A percentile compares a stretch with the other conserved stretches of the same genome.
phyloP scores from a whole-genome alignment of 2,797 vertebrate species.

The Tapirus indicus region DNA sequence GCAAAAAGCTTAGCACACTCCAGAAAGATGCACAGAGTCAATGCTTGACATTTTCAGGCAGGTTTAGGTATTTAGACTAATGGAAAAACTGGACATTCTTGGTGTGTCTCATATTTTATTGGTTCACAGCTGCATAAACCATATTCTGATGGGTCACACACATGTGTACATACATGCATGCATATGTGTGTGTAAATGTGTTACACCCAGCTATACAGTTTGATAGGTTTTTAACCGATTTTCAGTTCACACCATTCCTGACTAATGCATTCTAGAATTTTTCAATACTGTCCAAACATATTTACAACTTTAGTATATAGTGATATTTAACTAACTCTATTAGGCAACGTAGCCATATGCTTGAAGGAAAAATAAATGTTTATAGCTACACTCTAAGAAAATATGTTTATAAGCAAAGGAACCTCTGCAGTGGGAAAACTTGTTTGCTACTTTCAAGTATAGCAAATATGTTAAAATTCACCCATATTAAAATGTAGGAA shows the following conservation, averaged over 20 bases:
- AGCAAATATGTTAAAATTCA: background rate
- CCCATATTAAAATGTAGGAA: background rate
- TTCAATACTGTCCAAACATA: background rate
- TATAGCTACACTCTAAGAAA: background rate
- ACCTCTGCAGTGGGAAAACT: background rate
- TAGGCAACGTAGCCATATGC: background rate
- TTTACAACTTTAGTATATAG: background rate
- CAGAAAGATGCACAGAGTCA: background rate
- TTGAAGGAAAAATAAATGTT: background rate
- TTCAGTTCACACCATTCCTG: background rate
- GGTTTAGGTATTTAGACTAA: background rate
- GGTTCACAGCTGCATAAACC: background rate
- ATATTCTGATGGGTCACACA: background rate
- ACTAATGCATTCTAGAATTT: background rate
- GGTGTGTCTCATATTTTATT: background rate
- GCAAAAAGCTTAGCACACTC: background rate
- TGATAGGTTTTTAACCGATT: background rate
- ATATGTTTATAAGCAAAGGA: background rate
- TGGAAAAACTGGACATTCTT: background rate
- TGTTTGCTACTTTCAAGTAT: background rate
- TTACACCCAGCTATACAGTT: background rate
- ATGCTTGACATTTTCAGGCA: background rate
- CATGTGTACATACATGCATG: fast-evolving
- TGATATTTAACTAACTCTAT: background rate
- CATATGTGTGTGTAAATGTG: background rate